Evolutionary conservation across 2,888 invertebrate species (phyloP), one percentile per base, ranked within the genome.

Genomic region (Cephus sareptanus): DNA sequence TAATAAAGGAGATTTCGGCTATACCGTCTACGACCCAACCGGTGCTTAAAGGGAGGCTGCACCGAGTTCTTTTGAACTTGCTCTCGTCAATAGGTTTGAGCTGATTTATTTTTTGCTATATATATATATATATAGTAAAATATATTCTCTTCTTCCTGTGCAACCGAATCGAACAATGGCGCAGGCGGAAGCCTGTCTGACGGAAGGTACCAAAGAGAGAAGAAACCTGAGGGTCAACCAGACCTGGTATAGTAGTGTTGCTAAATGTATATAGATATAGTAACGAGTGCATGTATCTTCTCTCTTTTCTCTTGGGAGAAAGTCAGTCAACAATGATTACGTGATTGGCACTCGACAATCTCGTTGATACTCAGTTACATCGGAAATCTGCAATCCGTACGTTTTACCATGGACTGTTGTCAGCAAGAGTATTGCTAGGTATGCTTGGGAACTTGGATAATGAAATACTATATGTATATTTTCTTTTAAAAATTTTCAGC

Each of bases 261-360:
- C 37, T 37, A 37, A 15, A 23, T 56, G 6, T 56, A 23, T 56
- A 56, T 56, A 56, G 2, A 23, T 56, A 56, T 23, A 23, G 56
- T 23, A 23, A 56, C 23, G 6, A 56, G 23, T 56, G 23, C 23
- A 23, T 9, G 71, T 71, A 31, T 71, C 33, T 31, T 76, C 78
- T n/a, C 78, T 73, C 56, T 68, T 34, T 34, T 69, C 69, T 34
- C 76, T 11, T 68, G 73, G 73, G 78, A 75, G 78, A 78, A 78
- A 78, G 78, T 78, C 71, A 76, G 78, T 78, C 78, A 78, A 78
- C 78, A 76, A 78, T 78, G 78, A 78, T 78, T 78, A 78, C 78
- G 78, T 73, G 71, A 34, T 37, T 35, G 78, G 71, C 34, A 56
- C 56, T 56, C 56, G 56, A 23, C 23, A 56, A 9, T 56, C 56